Conservation (phyloP, 2,888 invertebrate genomes). For the Oxyteleia sp. region DNA sequence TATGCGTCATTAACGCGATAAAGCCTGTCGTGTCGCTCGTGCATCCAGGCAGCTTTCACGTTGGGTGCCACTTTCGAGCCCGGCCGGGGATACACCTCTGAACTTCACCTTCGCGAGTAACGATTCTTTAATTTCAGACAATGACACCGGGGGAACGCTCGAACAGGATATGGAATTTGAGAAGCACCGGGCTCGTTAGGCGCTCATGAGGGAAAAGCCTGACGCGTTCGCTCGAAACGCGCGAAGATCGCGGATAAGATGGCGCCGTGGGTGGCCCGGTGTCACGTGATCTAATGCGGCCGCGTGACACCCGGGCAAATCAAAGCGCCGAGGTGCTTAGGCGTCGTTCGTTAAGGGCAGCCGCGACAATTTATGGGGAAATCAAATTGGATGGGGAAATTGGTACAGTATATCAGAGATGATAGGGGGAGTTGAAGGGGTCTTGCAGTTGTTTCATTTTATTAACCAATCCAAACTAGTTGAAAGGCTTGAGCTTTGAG, state of each 20-base stretch:
- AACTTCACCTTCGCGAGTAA: conserved; percentile 44
- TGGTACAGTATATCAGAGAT: too few species aligned
- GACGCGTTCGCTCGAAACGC: conserved; percentile 67
- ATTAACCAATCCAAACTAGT: too few species aligned
- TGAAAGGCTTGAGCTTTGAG: too few species aligned
- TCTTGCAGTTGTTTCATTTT: too few species aligned
- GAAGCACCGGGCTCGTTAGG: conserved; percentile 78
- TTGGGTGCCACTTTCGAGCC: conserved; percentile 42
- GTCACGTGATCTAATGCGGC: conserved; percentile 61
- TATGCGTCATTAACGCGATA: conserved; percentile 66
- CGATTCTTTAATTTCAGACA: conserved; percentile 67
- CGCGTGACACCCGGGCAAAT: conserved; percentile 35
- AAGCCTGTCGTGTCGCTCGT: conserved; percentile 40
- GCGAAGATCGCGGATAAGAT: conserved; percentile 85
- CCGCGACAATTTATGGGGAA: conserved; percentile 20
- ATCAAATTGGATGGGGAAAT: conserved; percentile 8
- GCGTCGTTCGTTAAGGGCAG: conserved; percentile 22
- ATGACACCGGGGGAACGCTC: conserved; percentile 67
- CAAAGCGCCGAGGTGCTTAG: conserved; percentile 35
- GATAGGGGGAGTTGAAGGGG: too few species aligned
- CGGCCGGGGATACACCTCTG: conserved; percentile 33
- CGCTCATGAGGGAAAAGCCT: conserved; percentile 48
- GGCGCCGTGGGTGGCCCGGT: conserved; percentile 86
- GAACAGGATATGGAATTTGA: conserved; percentile 86
- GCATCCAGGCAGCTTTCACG: conserved; percentile 17